phyloP scores from a whole-genome alignment of 2,113 vertebrate genomes.

The Heliornis fulica region DNA sequence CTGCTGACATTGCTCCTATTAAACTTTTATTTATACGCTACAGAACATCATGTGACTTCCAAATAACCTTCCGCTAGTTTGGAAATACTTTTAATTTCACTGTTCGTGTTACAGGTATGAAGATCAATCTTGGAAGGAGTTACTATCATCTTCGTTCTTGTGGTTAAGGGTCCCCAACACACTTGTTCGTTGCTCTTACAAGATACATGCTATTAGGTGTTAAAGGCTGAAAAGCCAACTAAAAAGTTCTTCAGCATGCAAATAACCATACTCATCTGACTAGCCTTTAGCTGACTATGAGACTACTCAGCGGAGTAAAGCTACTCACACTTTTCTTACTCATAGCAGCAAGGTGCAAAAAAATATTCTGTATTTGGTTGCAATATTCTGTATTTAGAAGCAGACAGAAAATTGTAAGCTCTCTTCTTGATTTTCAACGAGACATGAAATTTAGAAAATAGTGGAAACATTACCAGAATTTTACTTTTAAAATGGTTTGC shows the following conservation, averaged over 20 bases:
- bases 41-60: not conserved
- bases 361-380: not conserved
- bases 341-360: not conserved
- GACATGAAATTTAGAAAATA: not conserved
- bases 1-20: not conserved
- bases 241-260: not conserved
- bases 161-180: not conserved
- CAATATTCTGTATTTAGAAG: not conserved
- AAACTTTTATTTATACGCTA: not conserved
- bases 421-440: not conserved
- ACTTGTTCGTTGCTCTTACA: not conserved
- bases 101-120: not conserved
- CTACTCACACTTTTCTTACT: not conserved
- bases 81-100: not conserved
- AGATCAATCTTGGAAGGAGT: not conserved
- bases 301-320: not conserved
- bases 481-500: not conserved
- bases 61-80: not conserved
- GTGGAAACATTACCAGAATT: not conserved
- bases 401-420: not conserved
- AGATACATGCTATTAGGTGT: not conserved
- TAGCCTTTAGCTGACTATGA: not conserved
- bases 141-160: not conserved
- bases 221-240: not conserved
- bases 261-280: not conserved